These are phyloP conservation scores for Bovichtus variegatus DNA, from an alignment of 2,797 vertebrate species.

Conservation along the genomic window DNA sequence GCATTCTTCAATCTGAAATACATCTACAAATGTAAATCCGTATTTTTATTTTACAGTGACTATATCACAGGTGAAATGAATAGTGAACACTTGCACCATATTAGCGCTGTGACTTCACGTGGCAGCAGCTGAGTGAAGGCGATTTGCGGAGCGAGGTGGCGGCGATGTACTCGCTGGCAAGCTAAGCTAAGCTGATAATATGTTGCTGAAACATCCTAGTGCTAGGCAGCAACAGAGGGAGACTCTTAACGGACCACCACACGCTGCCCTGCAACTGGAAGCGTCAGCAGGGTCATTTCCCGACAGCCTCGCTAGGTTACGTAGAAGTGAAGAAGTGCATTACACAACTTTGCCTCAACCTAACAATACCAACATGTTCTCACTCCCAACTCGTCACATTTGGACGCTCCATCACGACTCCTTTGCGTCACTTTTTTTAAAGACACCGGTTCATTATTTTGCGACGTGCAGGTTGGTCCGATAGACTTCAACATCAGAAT, in stretches of 20 bases:
- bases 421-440: too few relatives aligned
- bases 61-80: not conserved
- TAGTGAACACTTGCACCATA: not conserved
- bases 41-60: not conserved
- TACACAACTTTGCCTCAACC: not conserved
- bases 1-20: not conserved
- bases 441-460: too few relatives aligned
- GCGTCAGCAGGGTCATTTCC: not conserved
- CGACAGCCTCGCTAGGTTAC: not conserved
- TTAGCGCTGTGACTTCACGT: not conserved
- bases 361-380: too few relatives aligned
- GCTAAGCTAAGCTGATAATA: too few relatives aligned
- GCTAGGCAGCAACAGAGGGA: not conserved
- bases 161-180: not conserved
- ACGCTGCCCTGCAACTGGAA: not conserved
- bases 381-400: too few relatives aligned
- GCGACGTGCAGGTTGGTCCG: too few relatives aligned
- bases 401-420: too few relatives aligned
- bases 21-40: not conserved
- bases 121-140: not conserved
- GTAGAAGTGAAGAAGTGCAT: not conserved
- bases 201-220: too few relatives aligned
- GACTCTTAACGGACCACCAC: not conserved
- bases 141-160: not conserved
- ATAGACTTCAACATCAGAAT: too few relatives aligned